Evolutionary conservation across 2,113 vertebrate species (phyloP), one percentile per base, ranked within the genome.

Genomic region (Pseudopodoces humilis): DNA sequence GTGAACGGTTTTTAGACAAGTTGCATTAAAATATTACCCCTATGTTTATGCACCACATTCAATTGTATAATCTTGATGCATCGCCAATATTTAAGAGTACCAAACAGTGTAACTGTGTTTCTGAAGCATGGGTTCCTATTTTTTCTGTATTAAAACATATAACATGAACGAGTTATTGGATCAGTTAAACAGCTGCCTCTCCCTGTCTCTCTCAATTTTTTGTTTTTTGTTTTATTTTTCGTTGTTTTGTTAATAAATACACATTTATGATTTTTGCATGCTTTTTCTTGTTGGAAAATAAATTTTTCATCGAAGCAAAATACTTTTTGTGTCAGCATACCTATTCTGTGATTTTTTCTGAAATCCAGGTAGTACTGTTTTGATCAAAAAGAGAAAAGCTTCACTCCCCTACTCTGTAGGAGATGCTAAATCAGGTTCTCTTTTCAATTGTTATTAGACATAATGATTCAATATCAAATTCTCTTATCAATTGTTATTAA

Each of bases 141-240:
- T 75, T 55, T 68, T 82, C 43, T 52, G 11, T 56, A 10, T 8
- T 56, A 31, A 49, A 87, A 44, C 15, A n/a, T 58, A 4, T 67
- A 47, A 30, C 7, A 15, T 10, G 21, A 22, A 37, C 35, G 44
- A 76, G 11, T 52, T 21, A 21, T 56, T 60, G 21, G 28, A 70
- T 82, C 30, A 60, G 2, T 65, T 69, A 72, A 85, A 76, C 21
- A 65, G 3, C 7, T 86, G 3, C 71, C 14, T 68, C 4, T 46
- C 6, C 3, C 3, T 19, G 8, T 30, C 2, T 10, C 3, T 37
- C 9, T 60, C 31, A 13, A 2, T 14, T 13, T 12, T 5, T 28
- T 19, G 9, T 2, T 31, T 58, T 55, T 58, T 55, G 5, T 10
- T 41, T 59, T 31, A 1, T 30, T 43, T 56, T 58, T 5, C 27